phyloP scores from a whole-genome alignment of 2,797 vertebrate genomes.

The Cryptoblepharus egeriae region DNA sequence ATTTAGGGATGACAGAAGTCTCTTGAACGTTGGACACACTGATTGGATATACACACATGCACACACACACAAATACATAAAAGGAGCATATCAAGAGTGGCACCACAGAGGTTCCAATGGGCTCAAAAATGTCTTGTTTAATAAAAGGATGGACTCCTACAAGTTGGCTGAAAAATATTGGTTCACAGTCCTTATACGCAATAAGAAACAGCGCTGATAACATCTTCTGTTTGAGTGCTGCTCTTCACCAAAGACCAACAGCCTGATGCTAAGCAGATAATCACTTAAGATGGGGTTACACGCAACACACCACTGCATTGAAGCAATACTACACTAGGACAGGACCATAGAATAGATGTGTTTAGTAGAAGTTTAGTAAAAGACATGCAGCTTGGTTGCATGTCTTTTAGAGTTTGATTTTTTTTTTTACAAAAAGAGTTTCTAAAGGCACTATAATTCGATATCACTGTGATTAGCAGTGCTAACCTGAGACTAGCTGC shows the following conservation, averaged over 20 bases:
- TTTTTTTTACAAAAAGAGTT: not conserved
- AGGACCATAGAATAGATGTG: not conserved
- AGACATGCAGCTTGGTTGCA: not conserved
- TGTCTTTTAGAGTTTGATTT: not conserved
- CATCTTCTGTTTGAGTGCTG: not conserved
- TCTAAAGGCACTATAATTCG: not conserved
- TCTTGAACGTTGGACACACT: conserved; percentile 53
- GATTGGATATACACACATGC: conserved; percentile 40
- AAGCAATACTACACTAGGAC: not conserved
- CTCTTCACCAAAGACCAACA: conserved; percentile 4
- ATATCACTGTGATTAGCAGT: not conserved
- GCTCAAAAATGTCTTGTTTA: not conserved
- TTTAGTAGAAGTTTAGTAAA: not conserved
- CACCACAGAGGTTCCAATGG: rapidly evolving
- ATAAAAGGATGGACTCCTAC: conserved; percentile 1
- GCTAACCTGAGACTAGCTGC: not conserved
- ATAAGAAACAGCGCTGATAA: conserved; percentile 14
- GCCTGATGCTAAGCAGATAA: not conserved
- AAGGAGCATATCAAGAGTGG: conserved; percentile 33
- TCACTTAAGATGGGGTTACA: not conserved
- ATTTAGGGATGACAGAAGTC: conserved; percentile 57
- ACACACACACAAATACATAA: conserved; percentile 13
- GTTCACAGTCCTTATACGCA: conserved; percentile 26
- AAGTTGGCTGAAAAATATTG: conserved; percentile 35
- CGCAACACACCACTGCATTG: not conserved